Conservation (phyloP, 1,140 invertebrate species). For the Cydia fagiglandana region DNA sequence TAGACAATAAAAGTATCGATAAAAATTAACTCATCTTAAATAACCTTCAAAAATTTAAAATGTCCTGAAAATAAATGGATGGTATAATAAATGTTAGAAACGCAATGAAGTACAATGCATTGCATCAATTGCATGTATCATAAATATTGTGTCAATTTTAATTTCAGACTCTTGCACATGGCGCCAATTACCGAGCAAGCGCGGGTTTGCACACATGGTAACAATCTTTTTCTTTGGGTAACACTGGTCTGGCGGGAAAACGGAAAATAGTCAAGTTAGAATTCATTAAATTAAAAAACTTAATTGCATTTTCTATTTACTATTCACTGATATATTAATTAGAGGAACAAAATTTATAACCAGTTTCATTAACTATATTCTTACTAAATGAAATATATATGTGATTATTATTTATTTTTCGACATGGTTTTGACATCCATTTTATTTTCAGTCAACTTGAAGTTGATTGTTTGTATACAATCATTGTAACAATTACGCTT, state of each 20-base stretch:
- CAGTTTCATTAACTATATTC: not conserved
- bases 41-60: not conserved
- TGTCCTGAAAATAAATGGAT: too few species aligned
- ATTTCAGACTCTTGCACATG: not conserved
- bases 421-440: not conserved
- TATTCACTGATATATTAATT: not conserved
- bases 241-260: not conserved
- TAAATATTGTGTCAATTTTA: not conserved
- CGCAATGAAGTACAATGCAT: not conserved
- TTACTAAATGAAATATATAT: not conserved
- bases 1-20: not conserved
- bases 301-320: not conserved
- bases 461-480: not conserved
- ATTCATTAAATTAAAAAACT: not conserved
- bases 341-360: not conserved
- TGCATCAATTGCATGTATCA: too few species aligned
- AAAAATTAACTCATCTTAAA: not conserved
- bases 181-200: too few species aligned
- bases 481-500: not conserved
- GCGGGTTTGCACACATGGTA: not conserved
- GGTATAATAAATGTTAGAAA: not conserved
- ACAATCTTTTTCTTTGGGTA: not conserved
- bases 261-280: not conserved
- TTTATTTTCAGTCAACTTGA: constrained; percentile 16
- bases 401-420: not conserved